Evolutionary conservation across 2,888 invertebrate genomes (phyloP), one percentile per base, ranked within the genome.

Genomic region (Lochmaea capreae): DNA sequence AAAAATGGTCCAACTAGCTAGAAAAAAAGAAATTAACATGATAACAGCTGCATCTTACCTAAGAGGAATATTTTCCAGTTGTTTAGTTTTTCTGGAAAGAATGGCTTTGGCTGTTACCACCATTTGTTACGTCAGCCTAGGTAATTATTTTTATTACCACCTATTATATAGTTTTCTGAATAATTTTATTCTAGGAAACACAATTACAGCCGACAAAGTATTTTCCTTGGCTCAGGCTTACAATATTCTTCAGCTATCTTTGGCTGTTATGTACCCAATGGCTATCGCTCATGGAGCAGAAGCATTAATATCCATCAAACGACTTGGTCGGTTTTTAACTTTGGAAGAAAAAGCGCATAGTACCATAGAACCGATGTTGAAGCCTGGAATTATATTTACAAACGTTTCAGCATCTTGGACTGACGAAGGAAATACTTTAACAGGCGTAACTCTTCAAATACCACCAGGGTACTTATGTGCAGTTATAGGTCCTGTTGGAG

Each of bases 401-500:
- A 72, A 82, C 14, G 82, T 86, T 0, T 74, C 75, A 3, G 85
- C 86, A 5, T 79, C 78, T n/a, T 86, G 86, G 85, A 78, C 79
- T 3, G 77, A 78, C 8, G 77, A 78, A 12, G 70, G 39, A 2
- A 67, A 74, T 3, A 79, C 80, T 12, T 73, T 78, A 78, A 89
- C 71, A 80, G 86, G 78, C 83, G 88, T 79, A 84, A 88, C 81
- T 85, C 87, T 84, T 83, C 88, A 52, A 84, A 84, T 81, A 87
- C 89, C 75, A 84, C 81, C 81, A 87, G 90, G 90, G 84, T 86
- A 52, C 85, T 87, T 81, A 84, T 92, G 94, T 79, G 95, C 94
- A 2, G 89, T 97, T 26, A 93, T 97, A 75, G 97, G 97, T 12
- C 92, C 96, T 0, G 97, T 97, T 14, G 97, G 97, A 11, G 90